Conservation (phyloP, 2,797 vertebrate genomes). For the Xenops minutus region DNA sequence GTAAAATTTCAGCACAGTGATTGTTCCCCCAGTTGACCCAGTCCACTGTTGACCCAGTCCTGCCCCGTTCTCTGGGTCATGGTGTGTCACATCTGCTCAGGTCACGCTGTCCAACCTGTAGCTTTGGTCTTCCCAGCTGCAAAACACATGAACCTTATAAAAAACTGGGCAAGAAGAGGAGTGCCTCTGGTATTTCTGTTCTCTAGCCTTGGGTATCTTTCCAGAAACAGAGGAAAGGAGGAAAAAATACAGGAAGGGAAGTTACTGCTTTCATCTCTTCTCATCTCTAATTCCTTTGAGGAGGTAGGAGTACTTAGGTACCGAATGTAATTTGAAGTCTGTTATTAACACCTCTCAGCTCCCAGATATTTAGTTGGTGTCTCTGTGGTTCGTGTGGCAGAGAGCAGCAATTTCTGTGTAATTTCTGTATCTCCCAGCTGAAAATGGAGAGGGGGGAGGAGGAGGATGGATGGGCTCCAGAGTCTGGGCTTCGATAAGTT, state of each 20-base stretch:
- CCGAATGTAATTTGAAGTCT: neutral
- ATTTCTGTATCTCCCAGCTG: neutral
- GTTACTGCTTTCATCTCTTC: neutral
- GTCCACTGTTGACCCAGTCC: no score
- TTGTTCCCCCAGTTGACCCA: neutral
- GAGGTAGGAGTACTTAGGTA: neutral
- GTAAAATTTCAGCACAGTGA: neutral
- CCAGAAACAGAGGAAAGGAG: neutral
- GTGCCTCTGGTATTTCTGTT: accelerated
- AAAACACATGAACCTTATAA: neutral
- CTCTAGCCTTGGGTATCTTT: neutral
- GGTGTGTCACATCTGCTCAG: neutral
- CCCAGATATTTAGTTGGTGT: neutral
- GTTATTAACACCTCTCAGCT: neutral
- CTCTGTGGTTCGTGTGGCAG: neutral
- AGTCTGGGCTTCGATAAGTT: neutral
- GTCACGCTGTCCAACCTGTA: neutral
- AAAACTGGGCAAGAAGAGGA: neutral
- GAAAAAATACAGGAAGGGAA: neutral
- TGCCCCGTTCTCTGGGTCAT: neutral
- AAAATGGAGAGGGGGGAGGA: neutral
- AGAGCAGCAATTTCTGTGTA: neutral
- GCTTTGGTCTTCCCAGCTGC: neutral
- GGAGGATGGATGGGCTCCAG: neutral
- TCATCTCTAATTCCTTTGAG: neutral